Evolutionary conservation across 2,113 vertebrate species (phyloP).

Genomic region (Copsychus sechellarum): DNA sequence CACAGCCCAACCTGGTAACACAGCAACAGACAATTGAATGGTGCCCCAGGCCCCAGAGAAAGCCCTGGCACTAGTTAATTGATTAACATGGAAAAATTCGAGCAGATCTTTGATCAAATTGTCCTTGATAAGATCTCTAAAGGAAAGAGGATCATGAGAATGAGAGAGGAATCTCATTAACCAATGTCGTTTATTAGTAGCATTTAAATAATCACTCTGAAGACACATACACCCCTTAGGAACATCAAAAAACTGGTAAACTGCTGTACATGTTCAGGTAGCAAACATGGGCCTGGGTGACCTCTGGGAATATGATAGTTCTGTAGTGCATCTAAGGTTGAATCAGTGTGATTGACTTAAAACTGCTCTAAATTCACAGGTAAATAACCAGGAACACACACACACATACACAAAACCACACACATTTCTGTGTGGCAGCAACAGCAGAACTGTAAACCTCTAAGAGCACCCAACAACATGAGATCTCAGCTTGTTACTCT

Average conservation of each 20-base stretch:
- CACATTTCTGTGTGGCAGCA: neutral
- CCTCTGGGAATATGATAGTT: neutral
- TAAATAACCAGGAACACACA: neutral
- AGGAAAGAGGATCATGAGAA: neutral
- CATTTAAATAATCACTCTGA: neutral
- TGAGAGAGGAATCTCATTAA: neutral
- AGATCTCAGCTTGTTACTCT: neutral
- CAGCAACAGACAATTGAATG: neutral
- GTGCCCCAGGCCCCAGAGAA: neutral
- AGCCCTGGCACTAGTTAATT: neutral
- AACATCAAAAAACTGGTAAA: neutral
- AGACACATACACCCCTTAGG: neutral
- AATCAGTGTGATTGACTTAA: neutral
- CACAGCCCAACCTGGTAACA: neutral
- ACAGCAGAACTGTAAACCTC: neutral
- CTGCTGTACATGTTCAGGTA: neutral
- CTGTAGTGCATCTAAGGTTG: neutral
- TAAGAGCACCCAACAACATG: neutral
- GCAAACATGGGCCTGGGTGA: neutral
- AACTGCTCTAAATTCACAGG: neutral
- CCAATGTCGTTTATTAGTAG: neutral
- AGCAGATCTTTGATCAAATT: conserved; percentile 7
- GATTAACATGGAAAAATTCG: neutral
- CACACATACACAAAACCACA: neutral
- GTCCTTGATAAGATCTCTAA: neutral